These are phyloP conservation scores for Anguilla obscura DNA, from an alignment of 2,797 vertebrate genomes.

Conservation along the genomic window DNA sequence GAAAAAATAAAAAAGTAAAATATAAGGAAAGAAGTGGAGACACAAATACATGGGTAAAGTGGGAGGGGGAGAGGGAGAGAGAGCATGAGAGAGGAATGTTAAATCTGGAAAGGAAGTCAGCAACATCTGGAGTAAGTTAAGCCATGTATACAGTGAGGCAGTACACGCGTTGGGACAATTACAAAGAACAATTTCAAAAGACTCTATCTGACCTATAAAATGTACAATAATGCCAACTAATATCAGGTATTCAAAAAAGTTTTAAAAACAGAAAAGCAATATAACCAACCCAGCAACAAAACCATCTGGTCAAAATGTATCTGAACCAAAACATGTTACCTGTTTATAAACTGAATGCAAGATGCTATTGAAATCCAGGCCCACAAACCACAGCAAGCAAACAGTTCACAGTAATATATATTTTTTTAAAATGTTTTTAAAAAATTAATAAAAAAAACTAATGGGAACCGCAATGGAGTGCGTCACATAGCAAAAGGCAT, in stretches of 20 bases:
- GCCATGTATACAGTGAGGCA: not conserved
- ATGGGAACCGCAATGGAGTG: not conserved
- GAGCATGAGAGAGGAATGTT: not conserved
- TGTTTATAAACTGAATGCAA: not conserved
- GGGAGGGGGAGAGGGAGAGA: not conserved
- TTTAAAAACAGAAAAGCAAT: not conserved
- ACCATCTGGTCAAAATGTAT: not conserved
- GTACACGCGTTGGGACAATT: not conserved
- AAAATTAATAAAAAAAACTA: not conserved
- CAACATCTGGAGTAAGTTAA: constrained; percentile 30
- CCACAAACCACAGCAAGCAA: not conserved
- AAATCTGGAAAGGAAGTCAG: not conserved
- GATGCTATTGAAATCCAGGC: not conserved
- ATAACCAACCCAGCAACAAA: not conserved
- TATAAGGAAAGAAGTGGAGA: not conserved
- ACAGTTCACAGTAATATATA: not conserved
- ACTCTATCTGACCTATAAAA: not conserved
- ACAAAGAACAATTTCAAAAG: not conserved
- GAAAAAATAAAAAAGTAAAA: constrained; percentile 47
- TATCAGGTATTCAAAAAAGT: not conserved
- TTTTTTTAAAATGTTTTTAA: too few species aligned
- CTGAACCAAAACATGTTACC: not conserved
- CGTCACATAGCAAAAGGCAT: not conserved
- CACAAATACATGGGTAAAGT: too few species aligned
- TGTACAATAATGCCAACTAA: not conserved